Evolutionary conservation across 2,113 vertebrate genomes (phyloP), one percentile per base, ranked within the genome.

Genomic region (Leucopsar rothschildi): DNA sequence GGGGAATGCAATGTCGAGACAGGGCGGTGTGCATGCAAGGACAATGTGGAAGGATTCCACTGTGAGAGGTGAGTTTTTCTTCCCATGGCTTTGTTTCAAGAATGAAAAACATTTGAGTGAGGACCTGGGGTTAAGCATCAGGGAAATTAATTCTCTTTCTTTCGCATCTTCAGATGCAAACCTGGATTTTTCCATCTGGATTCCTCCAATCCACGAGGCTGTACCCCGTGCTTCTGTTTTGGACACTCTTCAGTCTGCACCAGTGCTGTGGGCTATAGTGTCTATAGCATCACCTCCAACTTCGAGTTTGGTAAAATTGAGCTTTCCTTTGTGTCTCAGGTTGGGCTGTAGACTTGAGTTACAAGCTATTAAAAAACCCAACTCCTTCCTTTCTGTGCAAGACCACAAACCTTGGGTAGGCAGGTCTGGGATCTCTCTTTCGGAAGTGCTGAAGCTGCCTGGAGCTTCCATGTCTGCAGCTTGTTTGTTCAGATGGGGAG

Each of bases 101-200:
- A 93, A 93, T 93, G 87, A 69, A 63, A 90, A 88, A 29, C 44
- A 91, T 93, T 55, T 0, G 1, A 80, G 29, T 0, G 0, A 52
- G 71, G 70, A 55, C 79, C 68, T 52, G 40, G 39, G 60, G 75
- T 61, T 87, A 85, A 73, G 64, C 39, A 20, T 57, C 31, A 40
- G 56, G 77, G 78, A 86, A 81, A 92, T 63, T 37, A 81, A 86
- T 71, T 86, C 29, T 78, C 44, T 85, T 70, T 71, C 49, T 27
- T 47, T 94, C 39, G 10, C 53, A 10, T 72, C 71, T 95, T 94
- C 97, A 99, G 99, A 96, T 99, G 99, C 96, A 99, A 99, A 78
- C 99, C 99, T 92, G 99, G 99, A 3, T 99, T 98, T 98, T 99
- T 99, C 64, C 98, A 99, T 95, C 96, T 99, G 98, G 99, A 99